Evolutionary conservation across 2,888 invertebrate genomes (phyloP).

Genomic region (Hedya salicella): DNA sequence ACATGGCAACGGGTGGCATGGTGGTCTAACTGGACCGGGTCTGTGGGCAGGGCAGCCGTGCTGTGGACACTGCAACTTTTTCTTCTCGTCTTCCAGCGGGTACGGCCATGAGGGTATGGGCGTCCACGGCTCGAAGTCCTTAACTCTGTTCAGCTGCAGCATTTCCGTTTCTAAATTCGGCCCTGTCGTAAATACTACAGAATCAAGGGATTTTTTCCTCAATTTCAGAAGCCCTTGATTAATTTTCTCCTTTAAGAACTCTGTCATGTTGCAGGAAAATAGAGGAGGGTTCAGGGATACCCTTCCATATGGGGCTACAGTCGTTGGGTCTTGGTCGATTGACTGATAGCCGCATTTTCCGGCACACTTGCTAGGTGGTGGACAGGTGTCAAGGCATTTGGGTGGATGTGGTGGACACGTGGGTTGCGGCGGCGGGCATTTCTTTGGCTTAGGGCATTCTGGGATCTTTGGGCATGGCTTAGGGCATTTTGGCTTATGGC

Average conservation of each 20-base stretch:
- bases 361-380: constrained; percentile 24
- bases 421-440: constrained; percentile 44
- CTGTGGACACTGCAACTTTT: constrained; percentile 58
- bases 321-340: not conserved
- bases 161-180: not conserved
- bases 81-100: constrained; percentile 52
- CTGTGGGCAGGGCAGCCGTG: constrained; percentile 59
- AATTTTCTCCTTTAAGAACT: not conserved
- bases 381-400: constrained; percentile 33
- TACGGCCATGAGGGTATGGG: constrained; percentile 72
- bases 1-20: constrained; percentile 59
- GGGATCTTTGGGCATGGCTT: not conserved
- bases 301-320: too few relatives aligned
- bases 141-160: constrained; percentile 47
- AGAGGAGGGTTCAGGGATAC: too few relatives aligned
- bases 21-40: constrained; percentile 32
- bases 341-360: constrained; percentile 5
- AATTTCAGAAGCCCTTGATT: not conserved
- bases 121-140: constrained; percentile 68
- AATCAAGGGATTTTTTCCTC: not conserved
- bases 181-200: not conserved
- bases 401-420: constrained; percentile 46
- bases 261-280: not conserved
- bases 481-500: too few relatives aligned
- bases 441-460: not conserved